Percentiles rank a stretch among this genome's conserved stretches.
Evolutionary conservation across 2,797 vertebrate genomes (phyloP).

Genomic region (Peromyscus melanophrys): DNA sequence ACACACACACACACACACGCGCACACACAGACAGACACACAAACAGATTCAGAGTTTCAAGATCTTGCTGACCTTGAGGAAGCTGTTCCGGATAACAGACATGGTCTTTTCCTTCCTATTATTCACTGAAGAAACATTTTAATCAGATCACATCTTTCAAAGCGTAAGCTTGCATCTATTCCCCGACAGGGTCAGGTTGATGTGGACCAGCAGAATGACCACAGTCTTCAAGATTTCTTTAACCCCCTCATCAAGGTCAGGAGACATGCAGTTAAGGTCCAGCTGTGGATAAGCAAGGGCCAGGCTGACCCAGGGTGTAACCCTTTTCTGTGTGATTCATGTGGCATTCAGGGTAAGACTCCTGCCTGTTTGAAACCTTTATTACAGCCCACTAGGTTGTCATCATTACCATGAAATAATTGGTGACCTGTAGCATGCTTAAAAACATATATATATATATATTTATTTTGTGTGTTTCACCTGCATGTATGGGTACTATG

Average conservation of each 20-base stretch:
- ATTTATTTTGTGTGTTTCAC: background rate
- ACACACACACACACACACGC: background rate
- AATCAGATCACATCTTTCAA: background rate
- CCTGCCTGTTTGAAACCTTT: background rate
- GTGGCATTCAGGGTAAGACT: background rate
- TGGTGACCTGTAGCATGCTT: background rate
- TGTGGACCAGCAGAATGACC: background rate
- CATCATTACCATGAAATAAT: background rate
- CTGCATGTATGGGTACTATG: background rate
- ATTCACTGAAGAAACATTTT: background rate
- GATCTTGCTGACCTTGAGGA: background rate
- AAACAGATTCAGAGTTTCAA: background rate
- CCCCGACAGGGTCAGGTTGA: background rate
- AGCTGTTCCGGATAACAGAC: background rate
- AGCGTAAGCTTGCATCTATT: background rate
- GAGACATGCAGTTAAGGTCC: background rate
- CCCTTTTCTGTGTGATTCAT: background rate
- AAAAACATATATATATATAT: background rate
- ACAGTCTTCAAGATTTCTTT: background rate
- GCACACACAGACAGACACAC: background rate
- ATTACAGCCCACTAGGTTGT: background rate
- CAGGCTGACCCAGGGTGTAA: background rate
- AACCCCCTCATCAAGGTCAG: background rate
- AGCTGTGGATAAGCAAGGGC: background rate
- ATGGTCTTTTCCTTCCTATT: background rate